Evolutionary conservation across 2,797 vertebrate genomes (phyloP).

Genomic region (Anniella stebbinsi): DNA sequence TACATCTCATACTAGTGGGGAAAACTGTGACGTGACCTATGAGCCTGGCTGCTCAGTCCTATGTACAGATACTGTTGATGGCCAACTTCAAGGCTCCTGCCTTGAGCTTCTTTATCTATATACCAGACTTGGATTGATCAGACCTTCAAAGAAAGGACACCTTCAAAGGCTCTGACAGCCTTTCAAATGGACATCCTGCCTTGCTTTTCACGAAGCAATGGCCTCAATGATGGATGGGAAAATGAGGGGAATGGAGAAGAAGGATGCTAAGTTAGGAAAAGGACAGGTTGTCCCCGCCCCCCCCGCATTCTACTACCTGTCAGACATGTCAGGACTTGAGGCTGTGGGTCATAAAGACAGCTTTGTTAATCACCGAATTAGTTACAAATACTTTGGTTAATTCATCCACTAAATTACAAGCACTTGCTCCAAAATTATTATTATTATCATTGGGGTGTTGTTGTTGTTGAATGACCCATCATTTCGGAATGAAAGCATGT

Average conservation of each 20-base stretch:
- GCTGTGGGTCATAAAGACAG: not conserved
- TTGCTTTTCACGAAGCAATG: not conserved
- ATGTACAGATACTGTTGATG: too few relatives aligned
- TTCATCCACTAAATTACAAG: slow-evolving; percentile 29
- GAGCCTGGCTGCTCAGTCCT: too few relatives aligned
- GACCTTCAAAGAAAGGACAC: too few relatives aligned
- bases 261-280: too few relatives aligned
- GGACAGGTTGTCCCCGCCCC: not conserved
- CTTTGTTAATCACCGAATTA: not conserved
- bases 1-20: not conserved
- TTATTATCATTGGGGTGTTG: slow-evolving; percentile 43
- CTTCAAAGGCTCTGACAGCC: too few relatives aligned
- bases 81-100: too few relatives aligned
- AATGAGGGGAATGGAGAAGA: not conserved
- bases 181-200: too few relatives aligned
- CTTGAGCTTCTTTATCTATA: too few relatives aligned
- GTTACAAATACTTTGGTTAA: slow-evolving; percentile 14
- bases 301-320: not conserved
- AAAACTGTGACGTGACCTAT: too few relatives aligned
- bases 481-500: slow-evolving; percentile 54
- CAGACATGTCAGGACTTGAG: not conserved
- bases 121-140: too few relatives aligned
- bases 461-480: slow-evolving; percentile 33
- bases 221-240: not conserved
- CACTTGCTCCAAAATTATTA: slow-evolving; percentile 51